Conservation (phyloP, 2,113 vertebrate species). For the Elachura formosa region DNA sequence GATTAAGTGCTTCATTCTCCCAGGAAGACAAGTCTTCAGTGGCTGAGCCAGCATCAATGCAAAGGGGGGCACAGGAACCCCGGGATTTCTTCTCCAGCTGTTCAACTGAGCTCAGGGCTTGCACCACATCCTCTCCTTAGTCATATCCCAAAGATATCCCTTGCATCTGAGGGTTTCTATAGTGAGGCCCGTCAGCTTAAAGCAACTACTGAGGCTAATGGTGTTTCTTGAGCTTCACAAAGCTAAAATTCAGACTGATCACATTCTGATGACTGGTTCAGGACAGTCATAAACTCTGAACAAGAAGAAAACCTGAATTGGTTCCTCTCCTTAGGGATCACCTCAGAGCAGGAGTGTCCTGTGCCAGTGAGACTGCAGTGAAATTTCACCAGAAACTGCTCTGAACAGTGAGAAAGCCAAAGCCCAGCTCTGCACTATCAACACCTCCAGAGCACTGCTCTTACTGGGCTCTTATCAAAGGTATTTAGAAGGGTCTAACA, state of each 20-base stretch:
- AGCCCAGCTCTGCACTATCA: not conserved
- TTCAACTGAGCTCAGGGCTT: not conserved
- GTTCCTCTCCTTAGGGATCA: not conserved
- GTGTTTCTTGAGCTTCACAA: not conserved
- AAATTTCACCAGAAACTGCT: not conserved
- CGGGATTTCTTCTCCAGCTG: not conserved
- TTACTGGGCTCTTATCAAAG: not conserved
- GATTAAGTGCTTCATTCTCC: not conserved
- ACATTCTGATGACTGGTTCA: not conserved
- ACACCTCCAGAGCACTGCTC: not conserved
- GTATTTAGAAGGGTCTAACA: constrained; percentile 1
- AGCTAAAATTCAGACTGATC: not conserved
- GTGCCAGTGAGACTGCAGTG: not conserved
- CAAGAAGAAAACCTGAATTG: not conserved
- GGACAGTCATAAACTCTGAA: not conserved
- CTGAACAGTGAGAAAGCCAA: not conserved
- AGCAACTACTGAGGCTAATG: not conserved
- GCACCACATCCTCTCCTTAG: not conserved
- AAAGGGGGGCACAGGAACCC: not conserved
- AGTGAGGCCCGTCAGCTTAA: not conserved
- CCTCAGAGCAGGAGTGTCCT: not conserved
- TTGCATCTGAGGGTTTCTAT: not conserved
- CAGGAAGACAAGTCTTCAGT: not conserved
- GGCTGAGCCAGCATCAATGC: not conserved
- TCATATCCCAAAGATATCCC: not conserved